Conservation (phyloP, 2,113 vertebrate species). For the Stegastes partitus region DNA sequence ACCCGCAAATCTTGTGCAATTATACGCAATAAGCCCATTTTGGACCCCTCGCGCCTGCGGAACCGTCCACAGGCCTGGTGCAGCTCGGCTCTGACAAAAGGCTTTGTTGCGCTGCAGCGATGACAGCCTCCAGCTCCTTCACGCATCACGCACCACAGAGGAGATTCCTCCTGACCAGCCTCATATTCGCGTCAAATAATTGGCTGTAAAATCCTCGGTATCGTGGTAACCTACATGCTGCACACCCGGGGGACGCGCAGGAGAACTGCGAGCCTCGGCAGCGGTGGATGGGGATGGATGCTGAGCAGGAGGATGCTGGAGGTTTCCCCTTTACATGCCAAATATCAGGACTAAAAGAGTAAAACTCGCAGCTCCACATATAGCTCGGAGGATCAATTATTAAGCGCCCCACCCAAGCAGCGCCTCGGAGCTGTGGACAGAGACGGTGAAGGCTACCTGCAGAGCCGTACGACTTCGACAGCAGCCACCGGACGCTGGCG, state of each 20-base stretch:
- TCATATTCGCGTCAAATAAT: not conserved
- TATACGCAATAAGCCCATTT: no score
- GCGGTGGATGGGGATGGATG: slow-evolving; percentile 1
- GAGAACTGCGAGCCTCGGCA: not conserved
- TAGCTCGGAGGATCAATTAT: slow-evolving; percentile 21
- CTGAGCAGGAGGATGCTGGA: slow-evolving; percentile 8
- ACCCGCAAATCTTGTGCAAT: no score
- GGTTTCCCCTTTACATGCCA: not conserved
- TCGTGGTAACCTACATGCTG: not conserved
- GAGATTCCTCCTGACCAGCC: slow-evolving; percentile 32
- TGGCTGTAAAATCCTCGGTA: not conserved
- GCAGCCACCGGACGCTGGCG: slow-evolving; percentile 91
- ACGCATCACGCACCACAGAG: slow-evolving; percentile 13
- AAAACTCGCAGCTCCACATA: slow-evolving; percentile 11
- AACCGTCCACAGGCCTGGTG: slow-evolving; percentile 21
- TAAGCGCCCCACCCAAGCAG: slow-evolving; percentile 73
- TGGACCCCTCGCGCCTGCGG: no score
- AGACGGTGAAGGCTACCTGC: slow-evolving; percentile 82
- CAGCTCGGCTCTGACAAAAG: slow-evolving; percentile 50
- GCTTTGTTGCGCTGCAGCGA: slow-evolving; percentile 66
- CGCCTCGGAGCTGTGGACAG: not conserved
- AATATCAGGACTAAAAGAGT: not conserved
- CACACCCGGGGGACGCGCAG: not conserved
- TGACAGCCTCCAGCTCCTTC: slow-evolving; percentile 8
- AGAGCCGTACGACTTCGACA: slow-evolving; percentile 87